phyloP scores from a whole-genome alignment of 1,140 invertebrate species.

The Chrysomallon squamiferum region DNA sequence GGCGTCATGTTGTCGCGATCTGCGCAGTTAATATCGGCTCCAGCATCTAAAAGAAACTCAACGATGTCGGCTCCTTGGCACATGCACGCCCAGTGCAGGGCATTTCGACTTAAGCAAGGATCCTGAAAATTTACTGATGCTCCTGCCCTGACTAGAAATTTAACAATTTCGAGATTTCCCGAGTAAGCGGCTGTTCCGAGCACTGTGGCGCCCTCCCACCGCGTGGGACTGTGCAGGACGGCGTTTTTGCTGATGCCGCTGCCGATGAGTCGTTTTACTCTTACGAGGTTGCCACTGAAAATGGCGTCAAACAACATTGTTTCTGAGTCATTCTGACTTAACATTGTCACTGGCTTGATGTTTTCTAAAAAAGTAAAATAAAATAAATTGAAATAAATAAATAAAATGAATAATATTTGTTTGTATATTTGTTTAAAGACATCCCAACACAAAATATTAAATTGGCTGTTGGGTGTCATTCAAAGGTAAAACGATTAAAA shows the following conservation, averaged over 20 bases:
- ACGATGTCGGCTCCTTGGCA: slow-evolving; percentile 23
- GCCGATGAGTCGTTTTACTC: slow-evolving; percentile 34
- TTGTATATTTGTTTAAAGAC: too few relatives aligned
- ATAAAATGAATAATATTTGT: too few relatives aligned
- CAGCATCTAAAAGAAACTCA: slow-evolving; percentile 22
- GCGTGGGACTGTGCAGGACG: slow-evolving; percentile 29
- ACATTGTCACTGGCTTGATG: too few relatives aligned
- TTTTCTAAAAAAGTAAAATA: too few relatives aligned
- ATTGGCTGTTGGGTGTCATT: too few relatives aligned
- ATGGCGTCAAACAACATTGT: slow-evolving; percentile 37
- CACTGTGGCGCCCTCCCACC: slow-evolving; percentile 38
- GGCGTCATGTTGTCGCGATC: slow-evolving; percentile 51
- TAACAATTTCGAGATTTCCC: slow-evolving; percentile 40
- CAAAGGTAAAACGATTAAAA: too few relatives aligned
- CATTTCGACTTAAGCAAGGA: slow-evolving; percentile 29
- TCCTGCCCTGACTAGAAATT: slow-evolving; percentile 29
- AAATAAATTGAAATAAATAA: too few relatives aligned
- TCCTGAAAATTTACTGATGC: slow-evolving; percentile 39
- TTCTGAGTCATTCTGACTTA: slow-evolving; percentile 23
- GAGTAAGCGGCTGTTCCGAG: slow-evolving; percentile 36
- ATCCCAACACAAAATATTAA: too few relatives aligned
- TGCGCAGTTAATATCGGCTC: slow-evolving; percentile 36
- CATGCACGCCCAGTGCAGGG: slow-evolving; percentile 48
- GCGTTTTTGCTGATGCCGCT: slow-evolving; percentile 38
- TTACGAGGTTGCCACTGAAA: slow-evolving; percentile 28